Base-by-base conservation (phyloP, 2,888 invertebrate species). In the Cactoblastis cactorum region DNA sequence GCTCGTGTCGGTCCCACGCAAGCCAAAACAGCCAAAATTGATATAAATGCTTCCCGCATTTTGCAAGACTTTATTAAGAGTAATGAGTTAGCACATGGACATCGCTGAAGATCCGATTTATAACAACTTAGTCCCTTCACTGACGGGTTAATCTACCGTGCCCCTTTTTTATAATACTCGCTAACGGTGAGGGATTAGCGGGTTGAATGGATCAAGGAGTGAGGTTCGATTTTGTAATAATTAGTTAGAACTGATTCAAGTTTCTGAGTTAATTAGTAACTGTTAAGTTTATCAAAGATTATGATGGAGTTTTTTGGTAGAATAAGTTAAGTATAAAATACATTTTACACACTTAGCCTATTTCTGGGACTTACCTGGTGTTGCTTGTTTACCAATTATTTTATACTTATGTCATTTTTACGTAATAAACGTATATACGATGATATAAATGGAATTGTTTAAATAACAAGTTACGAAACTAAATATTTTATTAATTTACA, bases 31-130 rank as follows among this genome's bases (percentile, higher is more conserved):
- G 76, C 76, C 49, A 85, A 62, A 65, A 85, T 72, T 64, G 81
- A 79, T 65, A 85, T 63, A 61, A 83, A 77, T 67, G 77, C 67
- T 54, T 83, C 78, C 66, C 77, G 74, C 86, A 87, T 87, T 65
- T 68, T 80, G 67, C 51, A 58, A 53, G 56, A 51, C 53, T 59
- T 62, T 71, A 73, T 75, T 68, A 71, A 70, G 70, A 74, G 58
- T 74, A 74, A 77, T 65, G 64, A 64, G 55, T 51, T 63, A 67
- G 60, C 55, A 60, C 61, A 55, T 53, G 37, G 53, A 63, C 69
- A 66, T 65, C 59, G 53, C 54, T 53, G 55, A 55, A 54, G 53
- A 52, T 52, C 61, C 49, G 59, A 57, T 60, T 62, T 67, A 65
- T 61, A 49, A 59, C 57, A 53, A 57, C 50, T 55, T 22, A 49